A percentile compares a stretch with the other conserved stretches of the same genome.
These are phyloP conservation scores for Anguilla obscura DNA, from an alignment of 2,797 vertebrate species.

Conservation along the genomic window DNA sequence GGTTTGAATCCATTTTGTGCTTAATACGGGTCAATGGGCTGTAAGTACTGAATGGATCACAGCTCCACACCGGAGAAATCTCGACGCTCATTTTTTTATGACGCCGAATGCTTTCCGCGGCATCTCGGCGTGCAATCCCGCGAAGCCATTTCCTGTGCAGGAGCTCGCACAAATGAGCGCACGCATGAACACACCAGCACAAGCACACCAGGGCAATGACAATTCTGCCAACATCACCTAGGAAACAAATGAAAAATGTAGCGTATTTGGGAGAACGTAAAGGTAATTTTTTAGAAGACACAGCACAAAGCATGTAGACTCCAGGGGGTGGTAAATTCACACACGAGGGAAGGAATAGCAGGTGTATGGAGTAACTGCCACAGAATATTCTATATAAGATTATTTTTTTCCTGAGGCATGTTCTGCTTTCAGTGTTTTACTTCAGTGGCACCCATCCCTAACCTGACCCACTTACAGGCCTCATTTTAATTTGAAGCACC, in stretches of 20 bases:
- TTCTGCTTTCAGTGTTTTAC: neutral
- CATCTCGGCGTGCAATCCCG: neutral
- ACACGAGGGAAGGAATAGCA: neutral
- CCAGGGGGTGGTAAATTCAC: neutral
- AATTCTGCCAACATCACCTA: neutral
- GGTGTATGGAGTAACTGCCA: neutral
- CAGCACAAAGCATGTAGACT: neutral
- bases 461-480: conserved; percentile 1
- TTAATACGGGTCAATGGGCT: neutral
- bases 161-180: neutral
- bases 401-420: neutral
- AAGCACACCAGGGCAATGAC: neutral
- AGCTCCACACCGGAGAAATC: neutral
- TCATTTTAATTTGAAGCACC: neutral
- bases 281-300: neutral
- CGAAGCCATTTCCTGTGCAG: neutral
- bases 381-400: neutral
- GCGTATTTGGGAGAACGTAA: neutral
- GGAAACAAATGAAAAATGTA: neutral
- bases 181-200: neutral
- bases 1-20: neutral
- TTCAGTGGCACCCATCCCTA: neutral
- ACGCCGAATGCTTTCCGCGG: neutral
- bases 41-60: neutral
- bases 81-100: neutral